Conservation (phyloP, 2,888 invertebrate genomes). For the Galerucella calmariensis region DNA sequence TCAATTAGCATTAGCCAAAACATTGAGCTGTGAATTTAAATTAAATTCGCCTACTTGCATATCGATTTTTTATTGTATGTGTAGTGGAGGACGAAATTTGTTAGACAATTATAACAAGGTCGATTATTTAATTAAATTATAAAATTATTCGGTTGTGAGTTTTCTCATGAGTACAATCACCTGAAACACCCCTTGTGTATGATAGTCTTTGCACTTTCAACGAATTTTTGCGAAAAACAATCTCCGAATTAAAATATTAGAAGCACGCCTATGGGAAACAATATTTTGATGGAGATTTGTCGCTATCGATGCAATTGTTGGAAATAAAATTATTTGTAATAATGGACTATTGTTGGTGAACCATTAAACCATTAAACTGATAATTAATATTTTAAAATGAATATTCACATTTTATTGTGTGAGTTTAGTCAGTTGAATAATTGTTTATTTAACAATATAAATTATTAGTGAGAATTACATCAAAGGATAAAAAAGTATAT, state of each 20-base stretch:
- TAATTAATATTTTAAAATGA: background rate
- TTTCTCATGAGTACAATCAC: no score
- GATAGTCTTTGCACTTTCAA: no score
- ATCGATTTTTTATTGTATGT: background rate
- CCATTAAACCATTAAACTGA: background rate
- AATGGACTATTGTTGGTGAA: background rate
- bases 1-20: conserved; percentile 1
- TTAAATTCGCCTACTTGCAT: background rate
- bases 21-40: background rate
- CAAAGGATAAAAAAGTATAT: no score
- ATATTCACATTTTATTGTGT: background rate
- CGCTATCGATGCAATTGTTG: background rate
- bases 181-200: no score
- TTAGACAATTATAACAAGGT: background rate
- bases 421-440: background rate
- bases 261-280: background rate
- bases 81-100: background rate
- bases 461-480: background rate
- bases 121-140: no score
- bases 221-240: no score
- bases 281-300: background rate
- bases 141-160: no score
- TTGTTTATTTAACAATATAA: background rate
- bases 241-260: no score
- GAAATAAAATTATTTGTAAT: background rate